These are phyloP conservation scores for Cantharis flavilabris DNA, from an alignment of 2,888 invertebrate species.

Conservation along the genomic window DNA sequence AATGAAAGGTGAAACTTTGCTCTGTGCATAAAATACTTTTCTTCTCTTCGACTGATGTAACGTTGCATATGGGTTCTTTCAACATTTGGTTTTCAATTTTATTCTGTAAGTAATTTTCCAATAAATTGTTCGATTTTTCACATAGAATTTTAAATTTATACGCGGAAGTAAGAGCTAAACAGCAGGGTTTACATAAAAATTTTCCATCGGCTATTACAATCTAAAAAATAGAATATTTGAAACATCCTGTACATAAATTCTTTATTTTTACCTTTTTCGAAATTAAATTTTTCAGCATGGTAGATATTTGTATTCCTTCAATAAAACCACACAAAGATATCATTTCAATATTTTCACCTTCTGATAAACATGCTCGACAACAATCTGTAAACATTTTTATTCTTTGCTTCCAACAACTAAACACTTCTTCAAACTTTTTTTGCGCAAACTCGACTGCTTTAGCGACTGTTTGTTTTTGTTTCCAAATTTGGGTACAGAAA, in stretches of 20 bases:
- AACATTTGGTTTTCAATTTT: not conserved
- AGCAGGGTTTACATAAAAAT: not conserved
- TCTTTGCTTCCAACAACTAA: not conserved
- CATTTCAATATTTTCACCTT: not conserved
- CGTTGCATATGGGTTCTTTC: not conserved
- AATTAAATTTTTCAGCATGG: not conserved
- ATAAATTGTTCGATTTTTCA: not conserved
- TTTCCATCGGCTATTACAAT: not conserved
- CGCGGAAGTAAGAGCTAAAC: not conserved
- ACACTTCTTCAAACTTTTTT: not conserved
- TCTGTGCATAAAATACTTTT: not conserved
- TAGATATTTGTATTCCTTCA: constrained; percentile 1
- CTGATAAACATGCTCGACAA: constrained; percentile 5
- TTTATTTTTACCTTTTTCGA: constrained; percentile 1
- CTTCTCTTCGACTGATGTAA: not conserved
- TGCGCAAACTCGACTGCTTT: not conserved
- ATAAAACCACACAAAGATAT: not conserved
- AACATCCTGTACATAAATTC: not conserved
- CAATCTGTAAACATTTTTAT: not conserved
- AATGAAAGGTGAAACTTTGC: not conserved
- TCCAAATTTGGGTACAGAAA: not conserved
- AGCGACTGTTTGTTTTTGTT: not conserved
- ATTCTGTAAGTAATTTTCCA: not conserved
- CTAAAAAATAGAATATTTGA: not conserved
- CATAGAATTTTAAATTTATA: constrained; percentile 3